Evolutionary conservation across 2,888 invertebrate species (phyloP).

Genomic region (Atrina japonica): DNA sequence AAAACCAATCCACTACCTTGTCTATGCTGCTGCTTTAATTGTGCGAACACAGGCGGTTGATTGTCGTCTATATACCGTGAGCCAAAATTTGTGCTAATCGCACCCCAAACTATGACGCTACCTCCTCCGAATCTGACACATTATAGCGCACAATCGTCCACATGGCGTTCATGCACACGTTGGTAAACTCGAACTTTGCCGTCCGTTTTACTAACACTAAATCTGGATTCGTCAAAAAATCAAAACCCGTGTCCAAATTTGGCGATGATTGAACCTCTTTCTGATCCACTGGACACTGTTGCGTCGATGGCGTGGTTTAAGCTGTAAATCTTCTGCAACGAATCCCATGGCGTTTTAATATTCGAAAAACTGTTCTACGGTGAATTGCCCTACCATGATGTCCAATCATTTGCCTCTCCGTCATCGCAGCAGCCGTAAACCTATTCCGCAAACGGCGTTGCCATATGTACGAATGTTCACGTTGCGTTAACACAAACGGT

Average conservation of each 20-base stretch:
- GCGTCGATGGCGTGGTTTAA: background rate
- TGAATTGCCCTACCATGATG: no score
- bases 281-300: background rate
- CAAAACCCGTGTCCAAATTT: conserved; percentile 2
- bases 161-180: conserved; percentile 2
- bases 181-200: conserved; percentile 2
- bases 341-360: no score
- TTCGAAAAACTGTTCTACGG: background rate
- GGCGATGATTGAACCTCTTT: background rate
- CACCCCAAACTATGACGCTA: background rate
- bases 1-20: background rate
- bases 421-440: no score
- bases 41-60: no score
- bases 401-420: no score
- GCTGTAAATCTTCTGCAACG: background rate
- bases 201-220: conserved; percentile 4
- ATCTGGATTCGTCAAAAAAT: conserved; percentile 10
- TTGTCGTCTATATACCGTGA: background rate
- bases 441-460: conserved; percentile 7
- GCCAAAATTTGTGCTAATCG: background rate
- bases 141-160: no score
- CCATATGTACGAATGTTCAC: background rate
- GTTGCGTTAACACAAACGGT: conserved; percentile 2
- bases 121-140: conserved; percentile 8
- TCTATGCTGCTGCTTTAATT: background rate